phyloP scores from a whole-genome alignment of 1,140 invertebrate genomes.

The Bombus pyrosoma region DNA sequence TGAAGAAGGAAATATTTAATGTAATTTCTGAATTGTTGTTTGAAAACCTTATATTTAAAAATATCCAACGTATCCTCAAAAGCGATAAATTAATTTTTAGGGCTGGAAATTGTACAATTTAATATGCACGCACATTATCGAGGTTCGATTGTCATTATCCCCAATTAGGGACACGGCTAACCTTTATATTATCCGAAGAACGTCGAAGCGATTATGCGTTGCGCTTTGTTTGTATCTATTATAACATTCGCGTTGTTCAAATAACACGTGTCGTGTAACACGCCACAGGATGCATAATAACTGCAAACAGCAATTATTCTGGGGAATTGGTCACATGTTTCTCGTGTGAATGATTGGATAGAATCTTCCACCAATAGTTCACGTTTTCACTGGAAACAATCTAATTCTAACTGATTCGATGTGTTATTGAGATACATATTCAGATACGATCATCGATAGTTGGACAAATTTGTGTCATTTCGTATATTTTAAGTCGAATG shows the following conservation, averaged over 20 bases:
- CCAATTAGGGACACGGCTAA: not conserved
- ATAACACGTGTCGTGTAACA: not conserved
- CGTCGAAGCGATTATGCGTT: not conserved
- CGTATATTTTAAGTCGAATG: no score
- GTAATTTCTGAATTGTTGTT: not conserved
- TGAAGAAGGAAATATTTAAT: not conserved
- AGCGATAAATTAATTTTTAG: not conserved
- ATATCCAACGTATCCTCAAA: not conserved
- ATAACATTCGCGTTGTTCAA: conserved; percentile 1
- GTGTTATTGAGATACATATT: not conserved
- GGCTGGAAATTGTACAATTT: not conserved
- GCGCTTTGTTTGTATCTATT: conserved; percentile 13
- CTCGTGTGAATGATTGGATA: not conserved
- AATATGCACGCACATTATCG: not conserved
- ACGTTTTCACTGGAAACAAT: not conserved
- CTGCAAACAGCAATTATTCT: conserved; percentile 22
- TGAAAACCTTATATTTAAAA: not conserved
- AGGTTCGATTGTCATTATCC: not conserved
- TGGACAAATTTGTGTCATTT: no score
- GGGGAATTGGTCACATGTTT: conserved; percentile 14
- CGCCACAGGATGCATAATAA: conserved; percentile 8
- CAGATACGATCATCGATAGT: no score
- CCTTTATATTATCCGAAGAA: conserved; percentile 18
- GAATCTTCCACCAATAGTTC: not conserved
- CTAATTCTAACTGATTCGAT: not conserved